Evolutionary conservation across 92 coral and sea anemone genomes (phyloP).

Genomic region (Zoanthus gigantus): DNA sequence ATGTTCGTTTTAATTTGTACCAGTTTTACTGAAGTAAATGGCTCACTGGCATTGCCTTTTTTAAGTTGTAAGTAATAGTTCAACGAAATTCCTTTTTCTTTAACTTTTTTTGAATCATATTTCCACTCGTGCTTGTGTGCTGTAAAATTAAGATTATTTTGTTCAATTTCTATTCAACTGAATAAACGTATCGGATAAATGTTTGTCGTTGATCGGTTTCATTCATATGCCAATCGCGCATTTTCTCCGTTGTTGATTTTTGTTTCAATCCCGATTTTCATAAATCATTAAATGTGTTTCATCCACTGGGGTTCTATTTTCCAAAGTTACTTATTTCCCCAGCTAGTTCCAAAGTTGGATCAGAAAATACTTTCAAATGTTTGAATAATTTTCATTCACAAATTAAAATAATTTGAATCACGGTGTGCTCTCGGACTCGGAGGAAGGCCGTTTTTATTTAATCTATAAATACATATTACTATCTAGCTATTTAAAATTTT

Average conservation of each 20-base stretch:
- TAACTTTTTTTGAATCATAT: not conserved
- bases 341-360: not conserved
- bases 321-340: not conserved
- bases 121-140: not conserved
- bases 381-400: not conserved
- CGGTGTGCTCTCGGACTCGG: not conserved
- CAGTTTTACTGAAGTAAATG: not conserved
- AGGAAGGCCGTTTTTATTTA: conserved; percentile 25
- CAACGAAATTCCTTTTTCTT: not conserved
- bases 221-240: not conserved
- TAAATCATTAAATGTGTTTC: not conserved
- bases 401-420: not conserved
- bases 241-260: not conserved
- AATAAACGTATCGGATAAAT: not conserved
- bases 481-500: conserved; percentile 14
- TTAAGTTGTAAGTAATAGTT: not conserved
- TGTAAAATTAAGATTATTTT: not conserved
- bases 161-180: not conserved
- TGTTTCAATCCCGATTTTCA: not conserved
- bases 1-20: not conserved
- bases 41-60: not conserved
- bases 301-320: not conserved
- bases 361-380: not conserved
- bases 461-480: not conserved
- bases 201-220: not conserved